A percentile compares a stretch with the other conserved stretches of the same genome.
phyloP scores from a whole-genome alignment of 2,797 vertebrate species.

The Aselliscus stoliczkanus region DNA sequence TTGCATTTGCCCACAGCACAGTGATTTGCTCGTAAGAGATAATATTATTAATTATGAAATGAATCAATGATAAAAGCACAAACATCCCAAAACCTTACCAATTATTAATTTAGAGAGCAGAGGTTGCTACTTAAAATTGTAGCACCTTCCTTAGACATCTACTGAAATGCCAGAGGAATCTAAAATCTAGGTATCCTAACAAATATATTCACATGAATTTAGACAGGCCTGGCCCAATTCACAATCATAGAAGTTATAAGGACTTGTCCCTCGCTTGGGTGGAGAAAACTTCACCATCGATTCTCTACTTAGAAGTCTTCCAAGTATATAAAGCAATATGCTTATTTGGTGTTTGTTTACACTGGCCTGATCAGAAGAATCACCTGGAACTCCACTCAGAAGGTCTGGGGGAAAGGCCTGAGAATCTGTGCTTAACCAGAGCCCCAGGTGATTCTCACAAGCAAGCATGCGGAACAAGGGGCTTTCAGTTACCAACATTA shows the following conservation, averaged over 20 bases:
- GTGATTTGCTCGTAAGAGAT: background rate
- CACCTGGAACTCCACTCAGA: background rate
- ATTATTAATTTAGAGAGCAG: background rate
- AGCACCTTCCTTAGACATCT: background rate
- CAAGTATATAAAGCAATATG: background rate
- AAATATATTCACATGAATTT: background rate
- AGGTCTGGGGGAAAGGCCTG: background rate
- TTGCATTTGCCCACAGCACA: background rate
- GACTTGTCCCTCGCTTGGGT: background rate
- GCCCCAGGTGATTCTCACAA: background rate
- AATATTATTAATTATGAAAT: background rate
- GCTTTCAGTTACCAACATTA: background rate
- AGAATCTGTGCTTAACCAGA: background rate
- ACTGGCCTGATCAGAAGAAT: background rate
- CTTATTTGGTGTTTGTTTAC: background rate
- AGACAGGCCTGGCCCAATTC: background rate
- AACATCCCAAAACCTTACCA: background rate
- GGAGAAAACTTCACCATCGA: background rate
- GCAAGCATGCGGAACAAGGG: background rate
- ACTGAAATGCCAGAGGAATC: background rate
- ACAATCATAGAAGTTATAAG: background rate
- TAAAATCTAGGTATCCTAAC: background rate
- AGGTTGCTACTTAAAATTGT: background rate
- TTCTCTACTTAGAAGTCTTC: background rate
- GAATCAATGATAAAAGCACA: background rate